Percentiles rank a stretch among this genome's conserved stretches.
These are phyloP conservation scores for Ptychadena robeensis DNA, from an alignment of 2,797 vertebrate species.

Conservation along the genomic window DNA sequence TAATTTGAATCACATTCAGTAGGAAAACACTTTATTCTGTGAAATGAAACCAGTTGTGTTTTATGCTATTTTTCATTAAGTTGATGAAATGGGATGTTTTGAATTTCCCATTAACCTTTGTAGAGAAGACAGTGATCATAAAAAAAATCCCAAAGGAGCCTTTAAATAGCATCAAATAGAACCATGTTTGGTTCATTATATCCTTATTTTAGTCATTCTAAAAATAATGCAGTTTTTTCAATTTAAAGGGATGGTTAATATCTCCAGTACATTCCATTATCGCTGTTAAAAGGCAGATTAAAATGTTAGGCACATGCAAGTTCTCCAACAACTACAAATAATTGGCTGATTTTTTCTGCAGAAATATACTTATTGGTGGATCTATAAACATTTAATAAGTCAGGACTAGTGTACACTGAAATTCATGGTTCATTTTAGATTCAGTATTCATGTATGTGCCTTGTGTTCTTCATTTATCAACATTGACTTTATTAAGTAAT, in stretches of 20 bases:
- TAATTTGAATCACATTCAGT: background rate
- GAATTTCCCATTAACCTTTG: slow-evolving; percentile 46
- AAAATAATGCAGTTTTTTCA: background rate
- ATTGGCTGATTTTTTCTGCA: too few species aligned
- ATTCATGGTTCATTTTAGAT: background rate
- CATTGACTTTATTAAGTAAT: too few species aligned
- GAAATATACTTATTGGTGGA: too few species aligned
- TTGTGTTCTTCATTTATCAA: background rate
- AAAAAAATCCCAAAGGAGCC: background rate
- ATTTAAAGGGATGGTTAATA: background rate
- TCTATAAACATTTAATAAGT: too few species aligned
- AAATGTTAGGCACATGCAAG: too few species aligned
- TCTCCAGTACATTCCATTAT: background rate
- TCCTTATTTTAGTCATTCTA: background rate
- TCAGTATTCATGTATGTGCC: background rate
- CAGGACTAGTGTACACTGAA: background rate
- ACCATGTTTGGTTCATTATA: background rate
- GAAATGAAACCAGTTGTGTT: slow-evolving; percentile 28
- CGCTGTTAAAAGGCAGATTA: too few species aligned
- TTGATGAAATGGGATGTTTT: slow-evolving; percentile 35
- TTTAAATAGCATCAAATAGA: background rate
- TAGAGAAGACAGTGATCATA: background rate
- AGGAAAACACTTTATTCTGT: slow-evolving; percentile 27
- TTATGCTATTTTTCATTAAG: slow-evolving; percentile 27
- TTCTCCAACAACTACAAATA: too few species aligned